Base-by-base conservation (phyloP, 2,113 vertebrate genomes). In the Nannospalax galili region DNA sequence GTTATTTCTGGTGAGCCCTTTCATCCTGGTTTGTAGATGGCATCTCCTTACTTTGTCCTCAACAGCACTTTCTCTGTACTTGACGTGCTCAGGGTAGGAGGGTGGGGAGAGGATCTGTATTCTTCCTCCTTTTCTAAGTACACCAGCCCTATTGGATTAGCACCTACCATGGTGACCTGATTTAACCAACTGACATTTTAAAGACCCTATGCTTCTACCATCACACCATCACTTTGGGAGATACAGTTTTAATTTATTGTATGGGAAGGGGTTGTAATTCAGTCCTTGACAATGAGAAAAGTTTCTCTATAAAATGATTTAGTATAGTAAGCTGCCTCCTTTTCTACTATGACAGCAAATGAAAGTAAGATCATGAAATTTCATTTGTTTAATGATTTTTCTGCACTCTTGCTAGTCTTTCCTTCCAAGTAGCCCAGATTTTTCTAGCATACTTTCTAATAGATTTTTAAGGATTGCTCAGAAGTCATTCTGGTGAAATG, bases 391-490 rank as follows among this genome's bases (percentile, higher is more conserved):
- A 64, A 58, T 45, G 22, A 52, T 40, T 79, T 90, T 88, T 92
- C 22, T 93, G 32, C 15, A 72, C 48, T 52, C 12, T 16, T 79
- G 24, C 40, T 86, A 8, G 65, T 94, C 37, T 92, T 78, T 90
- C 79, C 80, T 91, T 64, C 92, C 22, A 85, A 64, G 56, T 85
- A 20, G 64, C 35, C 15, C 65, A 60, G 75, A 60, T 20, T 45
- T 89, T 94, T 62, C 77, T 90, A 81, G 7, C 12, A 32, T 90
- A 35, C 22, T 95, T 97, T 75, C 73, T n/a, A 94, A 14, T 69
- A 73, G 42, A 37, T 64, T 94, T 70, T 60, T 62, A 91, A 93
- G 10, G 52, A 74, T 24, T 5, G 64, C 35, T 37, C 26, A 24
- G 17, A 90, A 94, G 35, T 84, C 65, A 90, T 84, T 80, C 80